phyloP scores from a whole-genome alignment of 2,888 invertebrate genomes.

The Agriotes lineatus region DNA sequence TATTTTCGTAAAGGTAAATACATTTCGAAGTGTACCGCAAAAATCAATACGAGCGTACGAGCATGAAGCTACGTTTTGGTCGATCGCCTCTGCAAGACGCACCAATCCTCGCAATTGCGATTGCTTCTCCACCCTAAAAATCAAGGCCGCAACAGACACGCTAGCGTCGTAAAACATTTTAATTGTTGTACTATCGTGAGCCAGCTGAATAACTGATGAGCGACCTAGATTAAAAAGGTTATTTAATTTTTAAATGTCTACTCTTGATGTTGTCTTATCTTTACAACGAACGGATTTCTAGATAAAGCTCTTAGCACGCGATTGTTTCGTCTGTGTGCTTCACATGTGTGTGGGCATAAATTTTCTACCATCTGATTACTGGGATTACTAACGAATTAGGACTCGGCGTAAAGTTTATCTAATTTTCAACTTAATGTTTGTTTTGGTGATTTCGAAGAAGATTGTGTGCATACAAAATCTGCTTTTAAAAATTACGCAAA shows the following conservation, averaged over 20 bases:
- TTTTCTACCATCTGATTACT: no score
- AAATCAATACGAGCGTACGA: no score
- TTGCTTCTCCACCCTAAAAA: conserved; percentile 38
- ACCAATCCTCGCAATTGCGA: conserved; percentile 16
- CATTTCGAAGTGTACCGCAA: no score
- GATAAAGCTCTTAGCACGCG: conserved; percentile 29
- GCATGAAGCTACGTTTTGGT: no score
- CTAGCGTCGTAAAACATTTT: conserved; percentile 60
- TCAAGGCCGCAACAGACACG: conserved; percentile 53
- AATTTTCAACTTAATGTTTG: no score
- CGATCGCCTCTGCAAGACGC: not conserved
- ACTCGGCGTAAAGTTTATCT: no score
- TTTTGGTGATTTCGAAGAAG: no score
- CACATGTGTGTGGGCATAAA: not conserved
- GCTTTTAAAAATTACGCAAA: no score
- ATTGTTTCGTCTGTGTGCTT: conserved; percentile 6
- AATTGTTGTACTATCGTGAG: conserved; percentile 59
- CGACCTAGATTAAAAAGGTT: conserved; percentile 41
- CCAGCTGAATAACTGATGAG: conserved; percentile 58
- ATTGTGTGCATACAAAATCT: no score
- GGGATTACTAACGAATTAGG: no score
- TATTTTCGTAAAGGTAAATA: no score
- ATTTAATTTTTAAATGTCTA: conserved; percentile 42
- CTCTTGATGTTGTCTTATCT: conserved; percentile 34
- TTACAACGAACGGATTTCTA: conserved; percentile 30